Evolutionary conservation across 2,113 vertebrate species (phyloP), one percentile per base, ranked within the genome.

Genomic region (Meriones unguiculatus): DNA sequence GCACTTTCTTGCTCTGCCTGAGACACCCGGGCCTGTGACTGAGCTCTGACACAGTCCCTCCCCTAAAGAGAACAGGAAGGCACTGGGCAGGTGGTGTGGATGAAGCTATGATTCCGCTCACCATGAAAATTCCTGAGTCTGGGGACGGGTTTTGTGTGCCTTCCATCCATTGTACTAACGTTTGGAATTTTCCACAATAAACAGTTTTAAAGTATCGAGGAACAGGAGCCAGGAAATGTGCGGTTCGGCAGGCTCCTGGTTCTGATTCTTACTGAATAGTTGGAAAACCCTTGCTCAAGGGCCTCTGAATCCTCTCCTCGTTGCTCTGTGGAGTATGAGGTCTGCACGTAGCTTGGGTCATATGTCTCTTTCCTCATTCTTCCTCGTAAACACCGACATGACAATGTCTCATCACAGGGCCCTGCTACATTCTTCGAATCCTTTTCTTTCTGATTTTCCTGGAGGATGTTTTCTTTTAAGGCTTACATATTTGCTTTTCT

Each of bases 171-270:
- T 59, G 46, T 82, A 41, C 50, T 67, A n/a, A 2, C 32, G 30
- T 85, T 95, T 93, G 73, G n/a, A 81, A 89, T 77, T 95, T 96
- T 90, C 85, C 86, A 24, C 59, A 18, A 59, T 54, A 38, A 92
- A 70, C 65, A 24, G 2, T 41, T 80, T 17, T 18, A 77, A 89
- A 87, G 17, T 77, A 46, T 54, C 35, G 88, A 84, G 52, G 20
- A 32, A 10, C 73, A 84, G 22, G 8, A 85, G 62, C 32, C 35
- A 24, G 88, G 41, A 18, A 69, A 57, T 41, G 13, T 50, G 5
- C 4, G 25, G 70, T 90, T 95, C 13, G 12, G 59, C 35, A 87
- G 69, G 15, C 8, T 4, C 28, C 54, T 85, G 25, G 50, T 13
- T 11, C 1, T 54, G n/a, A 76, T 57, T 4, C 25, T 90, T 28